These are phyloP conservation scores for Lepus europaeus DNA, from an alignment of 2,113 vertebrate genomes.

Conservation along the genomic window DNA sequence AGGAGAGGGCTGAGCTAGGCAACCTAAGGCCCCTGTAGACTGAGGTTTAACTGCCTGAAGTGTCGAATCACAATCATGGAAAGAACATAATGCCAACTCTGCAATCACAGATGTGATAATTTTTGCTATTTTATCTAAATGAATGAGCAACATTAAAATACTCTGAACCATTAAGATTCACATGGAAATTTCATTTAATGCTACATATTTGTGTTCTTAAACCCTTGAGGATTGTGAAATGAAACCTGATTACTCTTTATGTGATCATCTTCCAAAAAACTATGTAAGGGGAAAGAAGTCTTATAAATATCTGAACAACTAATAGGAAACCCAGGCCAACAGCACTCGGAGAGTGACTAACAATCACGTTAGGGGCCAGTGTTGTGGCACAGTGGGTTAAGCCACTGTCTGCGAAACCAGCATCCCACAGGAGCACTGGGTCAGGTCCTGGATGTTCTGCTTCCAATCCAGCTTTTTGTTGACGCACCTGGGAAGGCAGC, in stretches of 20 bases:
- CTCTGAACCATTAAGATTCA: background rate
- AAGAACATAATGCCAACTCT: slow-evolving; percentile 65
- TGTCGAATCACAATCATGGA: background rate
- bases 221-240: slow-evolving; percentile 36
- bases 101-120: background rate
- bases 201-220: slow-evolving; percentile 42
- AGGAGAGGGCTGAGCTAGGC: background rate
- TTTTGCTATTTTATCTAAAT: slow-evolving; percentile 56
- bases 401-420: too few species aligned
- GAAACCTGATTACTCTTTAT: slow-evolving; percentile 1
- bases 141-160: background rate
- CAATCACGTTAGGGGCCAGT: too few species aligned
- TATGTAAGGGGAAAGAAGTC: slow-evolving; percentile 31
- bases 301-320: slow-evolving; percentile 41
- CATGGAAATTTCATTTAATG: slow-evolving; percentile 37
- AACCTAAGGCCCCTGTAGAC: background rate
- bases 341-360: background rate
- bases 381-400: too few species aligned
- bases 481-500: too few species aligned
- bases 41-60: background rate
- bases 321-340: background rate
- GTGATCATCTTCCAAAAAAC: slow-evolving; percentile 50
- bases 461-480: too few species aligned
- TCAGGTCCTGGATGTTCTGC: too few species aligned
- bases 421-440: too few species aligned